Conservation (phyloP, 1,140 invertebrate genomes). For the Harlomillsia oculata region DNA sequence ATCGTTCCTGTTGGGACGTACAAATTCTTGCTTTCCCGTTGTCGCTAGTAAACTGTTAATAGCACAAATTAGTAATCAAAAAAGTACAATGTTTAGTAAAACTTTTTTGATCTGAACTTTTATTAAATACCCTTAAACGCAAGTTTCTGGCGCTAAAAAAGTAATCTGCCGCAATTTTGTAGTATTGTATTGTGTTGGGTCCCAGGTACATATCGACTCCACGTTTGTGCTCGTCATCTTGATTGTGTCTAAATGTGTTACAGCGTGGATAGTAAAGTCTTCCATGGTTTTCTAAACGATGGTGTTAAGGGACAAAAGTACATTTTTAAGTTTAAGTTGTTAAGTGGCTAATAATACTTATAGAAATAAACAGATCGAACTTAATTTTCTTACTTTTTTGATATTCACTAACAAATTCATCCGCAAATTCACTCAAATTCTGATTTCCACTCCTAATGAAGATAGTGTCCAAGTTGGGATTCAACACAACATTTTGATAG, state of each 20-base stretch:
- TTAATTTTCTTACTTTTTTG: slow-evolving; percentile 13
- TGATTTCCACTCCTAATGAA: slow-evolving; percentile 4
- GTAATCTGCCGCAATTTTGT: slow-evolving; percentile 29
- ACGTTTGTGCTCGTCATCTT: slow-evolving; percentile 15
- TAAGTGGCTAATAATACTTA: neutral
- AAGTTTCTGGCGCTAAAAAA: slow-evolving; percentile 29
- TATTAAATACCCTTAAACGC: slow-evolving; percentile 21
- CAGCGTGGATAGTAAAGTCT: slow-evolving; percentile 21
- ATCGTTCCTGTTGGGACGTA: neutral
- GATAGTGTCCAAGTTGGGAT: slow-evolving; percentile 12
- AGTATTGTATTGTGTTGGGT: slow-evolving; percentile 24
- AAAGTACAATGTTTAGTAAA: neutral
- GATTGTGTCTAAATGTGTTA: slow-evolving; percentile 11
- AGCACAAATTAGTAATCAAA: neutral
- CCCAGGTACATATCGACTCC: slow-evolving; percentile 8
- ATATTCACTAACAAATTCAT: slow-evolving; percentile 11
- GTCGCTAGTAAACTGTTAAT: slow-evolving; percentile 24
- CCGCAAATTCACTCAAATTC: neutral
- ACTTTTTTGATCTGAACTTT: neutral
- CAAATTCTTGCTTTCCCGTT: slow-evolving; percentile 25
- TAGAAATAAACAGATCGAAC: neutral
- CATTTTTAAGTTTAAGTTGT: neutral
- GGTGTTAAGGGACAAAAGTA: no score
- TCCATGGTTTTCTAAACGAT: slow-evolving; percentile 17
- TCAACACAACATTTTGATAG: slow-evolving; percentile 1